These are phyloP conservation scores for Phaethon lepturus DNA, from an alignment of 2,113 vertebrate genomes.

Conservation along the genomic window DNA sequence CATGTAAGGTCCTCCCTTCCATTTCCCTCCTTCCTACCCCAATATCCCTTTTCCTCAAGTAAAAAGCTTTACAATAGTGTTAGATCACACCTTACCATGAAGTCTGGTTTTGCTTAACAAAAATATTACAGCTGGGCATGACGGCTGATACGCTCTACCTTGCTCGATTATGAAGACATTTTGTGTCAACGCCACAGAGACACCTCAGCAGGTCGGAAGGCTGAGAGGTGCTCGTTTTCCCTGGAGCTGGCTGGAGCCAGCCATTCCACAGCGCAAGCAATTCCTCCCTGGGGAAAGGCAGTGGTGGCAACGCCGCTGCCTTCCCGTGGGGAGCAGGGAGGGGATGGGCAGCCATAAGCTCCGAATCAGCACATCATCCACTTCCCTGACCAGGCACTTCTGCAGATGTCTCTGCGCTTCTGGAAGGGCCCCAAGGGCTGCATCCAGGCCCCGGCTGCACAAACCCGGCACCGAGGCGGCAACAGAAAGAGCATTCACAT, in stretches of 20 bases:
- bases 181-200: background rate
- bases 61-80: background rate
- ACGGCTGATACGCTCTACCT: background rate
- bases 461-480: rapidly evolving
- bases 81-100: background rate
- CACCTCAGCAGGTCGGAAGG: background rate
- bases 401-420: background rate
- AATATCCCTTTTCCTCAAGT: background rate
- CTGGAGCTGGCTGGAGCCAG: background rate
- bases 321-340: rapidly evolving
- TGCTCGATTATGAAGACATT: background rate
- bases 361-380: background rate
- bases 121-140: background rate
- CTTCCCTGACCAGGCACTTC: background rate
- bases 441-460: background rate
- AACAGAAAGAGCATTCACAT: background rate
- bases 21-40: background rate
- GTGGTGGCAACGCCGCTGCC: background rate
- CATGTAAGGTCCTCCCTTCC: rapidly evolving
- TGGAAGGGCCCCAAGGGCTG: background rate
- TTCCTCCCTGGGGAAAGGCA: background rate
- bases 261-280: background rate
- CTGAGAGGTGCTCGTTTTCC: background rate
- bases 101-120: background rate
- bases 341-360: background rate